Percentiles rank a stretch among this genome's conserved stretches.
Conservation (phyloP, 1,140 invertebrate genomes). For the Formica selysi region DNA sequence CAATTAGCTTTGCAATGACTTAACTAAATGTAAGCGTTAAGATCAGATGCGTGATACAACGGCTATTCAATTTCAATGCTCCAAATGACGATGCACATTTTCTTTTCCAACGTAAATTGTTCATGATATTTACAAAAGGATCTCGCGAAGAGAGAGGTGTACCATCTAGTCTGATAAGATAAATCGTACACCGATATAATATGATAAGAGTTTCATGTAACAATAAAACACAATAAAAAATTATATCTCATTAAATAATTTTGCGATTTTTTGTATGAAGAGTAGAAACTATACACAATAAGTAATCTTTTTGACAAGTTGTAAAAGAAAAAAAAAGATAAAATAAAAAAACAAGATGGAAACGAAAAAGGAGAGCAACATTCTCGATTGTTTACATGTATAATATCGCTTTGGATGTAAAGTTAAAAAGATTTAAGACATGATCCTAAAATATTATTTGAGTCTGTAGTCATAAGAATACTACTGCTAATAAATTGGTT, state of each 20-base stretch:
- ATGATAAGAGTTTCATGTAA: conserved; percentile 59
- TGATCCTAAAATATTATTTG: conserved; percentile 33
- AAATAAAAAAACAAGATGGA: not conserved
- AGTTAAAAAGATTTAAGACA: conserved; percentile 37
- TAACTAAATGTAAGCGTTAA: not conserved
- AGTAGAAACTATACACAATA: conserved; percentile 10
- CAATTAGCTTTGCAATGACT: conserved; percentile 10
- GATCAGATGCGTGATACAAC: not conserved
- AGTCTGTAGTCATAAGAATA: not conserved
- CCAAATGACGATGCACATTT: conserved; percentile 60
- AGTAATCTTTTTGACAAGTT: not conserved
- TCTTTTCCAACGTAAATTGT: conserved; percentile 19
- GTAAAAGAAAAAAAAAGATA: not conserved
- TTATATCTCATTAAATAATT: conserved; percentile 17
- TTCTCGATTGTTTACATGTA: conserved; percentile 19
- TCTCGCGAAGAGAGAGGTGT: conserved; percentile 37
- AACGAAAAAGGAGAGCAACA: not conserved
- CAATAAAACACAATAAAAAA: conserved; percentile 31
- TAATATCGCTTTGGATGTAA: conserved; percentile 6
- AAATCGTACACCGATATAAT: conserved; percentile 57
- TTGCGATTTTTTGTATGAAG: not conserved
- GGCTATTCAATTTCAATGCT: conserved; percentile 14
- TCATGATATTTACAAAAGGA: conserved; percentile 63
- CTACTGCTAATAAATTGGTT: conserved; percentile 17
- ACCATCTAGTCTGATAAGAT: conserved; percentile 66